Base-by-base conservation (phyloP, 2,797 vertebrate species). In the Adrianichthys oophorus region DNA sequence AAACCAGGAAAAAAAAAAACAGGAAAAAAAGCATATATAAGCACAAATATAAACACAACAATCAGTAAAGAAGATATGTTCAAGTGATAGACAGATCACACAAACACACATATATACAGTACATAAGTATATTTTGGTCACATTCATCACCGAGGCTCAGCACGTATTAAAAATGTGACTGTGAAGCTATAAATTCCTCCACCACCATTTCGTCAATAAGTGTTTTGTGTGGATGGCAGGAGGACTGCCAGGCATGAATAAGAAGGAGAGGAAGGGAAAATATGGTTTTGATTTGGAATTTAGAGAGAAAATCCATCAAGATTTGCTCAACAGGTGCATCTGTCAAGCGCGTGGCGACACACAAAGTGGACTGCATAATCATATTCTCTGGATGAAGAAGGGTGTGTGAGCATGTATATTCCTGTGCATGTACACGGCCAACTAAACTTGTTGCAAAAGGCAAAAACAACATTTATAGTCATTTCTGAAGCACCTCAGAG, bases 271-370 rank as follows among this genome's bases (percentile, higher is more conserved):
- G 50, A 62, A 63, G 57, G 45, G 59, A 74, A 70, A 81, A 85
- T 80, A 71, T 77, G 75, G 75, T 83, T 88, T 84, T 86, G 79
- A 90, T 85, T 80, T 85, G 78, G 74, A 87, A 88, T 88, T 80
- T 78, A 79, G 74, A 71, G 74, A 75, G 79, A 84, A 86, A 90
- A 92, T 92, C 90, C 86, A 92, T 92, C 92, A 90, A 89, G 78
- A 90, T 92, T 90, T 87, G 82, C 78, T 79, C 83, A 84, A 78
- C 83, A 90, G 90, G 91, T 87, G 85, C 85, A 87, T 87, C 87
- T 87, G 88, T 90, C 91, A 91, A 77, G 69, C 68, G 45, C 58
- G 78, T 76, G 76, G 82, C 62, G 65, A 72, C 72, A 80, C 76
- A 83, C 71, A 87, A 87, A 85, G 72, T 78, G 72, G 82, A 85